These are phyloP conservation scores for Girardinichthys multiradiatus DNA, from an alignment of 2,113 vertebrate genomes.

Conservation along the genomic window DNA sequence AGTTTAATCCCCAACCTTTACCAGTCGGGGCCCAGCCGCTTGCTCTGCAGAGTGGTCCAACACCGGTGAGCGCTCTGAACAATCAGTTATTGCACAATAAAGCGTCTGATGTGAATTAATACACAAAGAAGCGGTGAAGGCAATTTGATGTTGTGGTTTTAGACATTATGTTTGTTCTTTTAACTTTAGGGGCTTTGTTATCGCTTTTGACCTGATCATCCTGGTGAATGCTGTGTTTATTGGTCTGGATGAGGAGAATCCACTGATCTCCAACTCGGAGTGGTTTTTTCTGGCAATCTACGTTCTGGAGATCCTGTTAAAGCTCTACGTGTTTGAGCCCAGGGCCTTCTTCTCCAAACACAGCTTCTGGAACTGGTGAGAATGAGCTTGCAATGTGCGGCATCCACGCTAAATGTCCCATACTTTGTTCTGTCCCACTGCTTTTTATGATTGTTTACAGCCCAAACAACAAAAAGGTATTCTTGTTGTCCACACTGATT, in stretches of 20 bases:
- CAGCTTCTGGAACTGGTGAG: conserved; percentile 96
- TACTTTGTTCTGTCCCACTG: neutral
- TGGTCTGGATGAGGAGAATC: conserved; percentile 88
- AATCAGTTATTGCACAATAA: too few relatives aligned
- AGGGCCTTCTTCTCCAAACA: conserved; percentile 85
- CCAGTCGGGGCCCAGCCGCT: conserved; percentile 76
- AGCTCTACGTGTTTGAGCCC: conserved; percentile 91
- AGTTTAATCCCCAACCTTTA: conserved; percentile 80
- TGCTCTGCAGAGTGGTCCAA: conserved; percentile 80
- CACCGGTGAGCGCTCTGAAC: conserved; percentile 81
- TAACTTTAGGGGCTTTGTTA: conserved; percentile 47
- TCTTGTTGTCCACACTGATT: too few relatives aligned
- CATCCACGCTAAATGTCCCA: neutral
- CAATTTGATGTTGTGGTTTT: neutral
- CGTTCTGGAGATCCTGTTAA: conserved; percentile 90
- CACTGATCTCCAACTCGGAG: conserved; percentile 84
- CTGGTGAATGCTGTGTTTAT: conserved; percentile 92
- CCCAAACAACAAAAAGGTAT: too few relatives aligned
- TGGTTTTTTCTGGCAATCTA: conserved; percentile 91
- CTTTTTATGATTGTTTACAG: too few relatives aligned
- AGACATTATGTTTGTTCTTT: neutral
- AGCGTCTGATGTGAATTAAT: neutral
- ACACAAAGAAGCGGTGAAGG: neutral
- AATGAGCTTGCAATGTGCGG: too few relatives aligned
- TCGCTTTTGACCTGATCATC: conserved; percentile 87